phyloP scores from a whole-genome alignment of 2,797 vertebrate species.

The Manis javanica region DNA sequence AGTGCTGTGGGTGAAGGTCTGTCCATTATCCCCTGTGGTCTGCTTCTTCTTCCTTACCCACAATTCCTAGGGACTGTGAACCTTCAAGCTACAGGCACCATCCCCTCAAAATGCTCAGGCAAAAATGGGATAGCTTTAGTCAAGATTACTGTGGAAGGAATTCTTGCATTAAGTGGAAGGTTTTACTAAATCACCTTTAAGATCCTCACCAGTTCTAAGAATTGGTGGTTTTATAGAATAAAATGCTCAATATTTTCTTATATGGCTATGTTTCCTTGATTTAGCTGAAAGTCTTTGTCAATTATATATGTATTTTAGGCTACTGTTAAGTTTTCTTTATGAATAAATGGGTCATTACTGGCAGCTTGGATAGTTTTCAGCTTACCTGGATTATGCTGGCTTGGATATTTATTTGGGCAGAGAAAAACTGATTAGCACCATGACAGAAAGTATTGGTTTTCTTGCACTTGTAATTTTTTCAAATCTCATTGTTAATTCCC shows the following conservation, averaged over 20 bases:
- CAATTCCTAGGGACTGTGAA: background rate
- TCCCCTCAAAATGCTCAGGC: too few relatives aligned
- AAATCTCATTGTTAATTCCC: too few relatives aligned
- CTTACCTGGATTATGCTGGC: constrained; percentile 17
- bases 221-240: constrained; percentile 44
- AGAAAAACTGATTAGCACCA: background rate
- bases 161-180: background rate
- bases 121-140: background rate
- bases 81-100: background rate
- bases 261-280: constrained; percentile 6
- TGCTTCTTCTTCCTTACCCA: background rate
- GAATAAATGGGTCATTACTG: constrained; percentile 38
- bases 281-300: constrained; percentile 55
- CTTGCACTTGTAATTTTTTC: too few relatives aligned
- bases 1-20: background rate
- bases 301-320: constrained; percentile 36
- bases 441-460: background rate
- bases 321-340: constrained; percentile 64
- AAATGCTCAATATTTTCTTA: constrained; percentile 52
- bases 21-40: background rate
- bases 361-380: background rate
- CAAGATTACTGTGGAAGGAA: background rate
- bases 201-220: constrained; percentile 17
- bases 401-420: constrained; percentile 3
- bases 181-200: constrained; percentile 56